Conservation (phyloP, 2,797 vertebrate species). For the Synaphobranchus kaupii region DNA sequence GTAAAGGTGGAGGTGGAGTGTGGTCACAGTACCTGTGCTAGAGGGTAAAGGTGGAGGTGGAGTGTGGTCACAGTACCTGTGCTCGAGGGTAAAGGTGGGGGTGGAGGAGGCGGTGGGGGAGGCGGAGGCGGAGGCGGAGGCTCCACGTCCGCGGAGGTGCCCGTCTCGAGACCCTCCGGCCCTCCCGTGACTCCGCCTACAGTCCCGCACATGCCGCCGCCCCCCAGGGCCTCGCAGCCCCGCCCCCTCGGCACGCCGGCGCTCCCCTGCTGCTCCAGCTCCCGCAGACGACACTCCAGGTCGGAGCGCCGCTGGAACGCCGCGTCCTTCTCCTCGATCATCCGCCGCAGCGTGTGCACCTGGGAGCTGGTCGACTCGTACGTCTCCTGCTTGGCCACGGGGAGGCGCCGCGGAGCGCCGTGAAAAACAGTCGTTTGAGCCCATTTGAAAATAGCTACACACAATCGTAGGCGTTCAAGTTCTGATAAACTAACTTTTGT, state of each 20-base stretch:
- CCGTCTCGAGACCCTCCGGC: slow-evolving; percentile 57
- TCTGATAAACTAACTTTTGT: slow-evolving; percentile 49
- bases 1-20: too few species aligned
- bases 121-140: slow-evolving; percentile 80
- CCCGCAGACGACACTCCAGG: slow-evolving; percentile 75
- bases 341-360: slow-evolving; percentile 87
- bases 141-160: slow-evolving; percentile 68
- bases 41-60: neutral
- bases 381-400: slow-evolving; percentile 80
- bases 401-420: slow-evolving; percentile 56
- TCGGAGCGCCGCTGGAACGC: slow-evolving; percentile 86
- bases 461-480: slow-evolving; percentile 21
- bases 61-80: slow-evolving; percentile 72
- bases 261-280: slow-evolving; percentile 75
- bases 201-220: slow-evolving; percentile 27
- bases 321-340: slow-evolving; percentile 95
- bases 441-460: neutral
- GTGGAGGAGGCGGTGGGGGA: slow-evolving; percentile 77
- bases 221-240: slow-evolving; percentile 68
- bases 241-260: slow-evolving; percentile 74
- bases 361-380: slow-evolving; percentile 90
- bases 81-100: slow-evolving; percentile 76
- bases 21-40: too few species aligned
- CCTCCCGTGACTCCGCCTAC: slow-evolving; percentile 47
- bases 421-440: neutral